phyloP scores from a whole-genome alignment of 2,113 vertebrate genomes.

The Sakesphorus luctuosus region DNA sequence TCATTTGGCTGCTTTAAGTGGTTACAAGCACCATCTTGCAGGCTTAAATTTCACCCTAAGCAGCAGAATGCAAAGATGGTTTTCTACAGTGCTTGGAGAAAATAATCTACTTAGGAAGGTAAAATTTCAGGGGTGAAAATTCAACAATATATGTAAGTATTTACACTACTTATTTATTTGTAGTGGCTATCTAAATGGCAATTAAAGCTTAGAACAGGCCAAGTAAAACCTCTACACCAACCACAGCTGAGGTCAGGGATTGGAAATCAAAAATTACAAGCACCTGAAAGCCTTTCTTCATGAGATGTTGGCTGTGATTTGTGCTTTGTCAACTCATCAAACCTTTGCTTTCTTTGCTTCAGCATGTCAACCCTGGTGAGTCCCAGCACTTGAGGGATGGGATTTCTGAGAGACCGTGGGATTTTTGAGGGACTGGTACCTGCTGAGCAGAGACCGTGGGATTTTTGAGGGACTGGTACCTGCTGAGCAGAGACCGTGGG shows the following conservation, averaged over 20 bases:
- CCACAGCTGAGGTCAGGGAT: not conserved
- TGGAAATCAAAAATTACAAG: not conserved
- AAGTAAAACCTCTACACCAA: not conserved
- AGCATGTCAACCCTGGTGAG: not conserved
- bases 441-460: not conserved
- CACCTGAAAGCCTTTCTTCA: not conserved
- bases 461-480: not conserved
- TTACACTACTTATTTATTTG: not conserved
- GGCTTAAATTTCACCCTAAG: not conserved
- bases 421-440: not conserved
- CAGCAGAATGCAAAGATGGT: not conserved
- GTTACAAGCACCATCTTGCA: not conserved
- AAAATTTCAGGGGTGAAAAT: not conserved
- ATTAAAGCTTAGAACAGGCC: not conserved
- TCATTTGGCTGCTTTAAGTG: not conserved
- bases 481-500: not conserved
- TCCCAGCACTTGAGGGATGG: not conserved
- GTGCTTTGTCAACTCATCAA: not conserved
- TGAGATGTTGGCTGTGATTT: not conserved
- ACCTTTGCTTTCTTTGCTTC: not conserved
- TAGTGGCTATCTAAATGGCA: not conserved
- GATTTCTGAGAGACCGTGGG: no score
- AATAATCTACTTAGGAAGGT: not conserved
- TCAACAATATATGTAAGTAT: not conserved
- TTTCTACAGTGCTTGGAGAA: not conserved